These are phyloP conservation scores for Amyelois transitella DNA, from an alignment of 1,140 invertebrate genomes.

Conservation along the genomic window DNA sequence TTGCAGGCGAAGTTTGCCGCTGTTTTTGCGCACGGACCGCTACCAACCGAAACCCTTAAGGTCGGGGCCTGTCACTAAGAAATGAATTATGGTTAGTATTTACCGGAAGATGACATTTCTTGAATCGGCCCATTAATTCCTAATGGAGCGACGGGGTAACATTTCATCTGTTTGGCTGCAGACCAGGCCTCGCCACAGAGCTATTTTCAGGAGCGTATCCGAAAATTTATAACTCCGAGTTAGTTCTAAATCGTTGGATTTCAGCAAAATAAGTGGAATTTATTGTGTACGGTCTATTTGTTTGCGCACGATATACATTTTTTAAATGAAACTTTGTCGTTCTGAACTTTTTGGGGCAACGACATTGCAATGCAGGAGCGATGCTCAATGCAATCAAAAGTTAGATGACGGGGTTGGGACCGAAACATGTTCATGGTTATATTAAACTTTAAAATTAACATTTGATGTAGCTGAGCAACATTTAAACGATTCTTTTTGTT, in stretches of 20 bases:
- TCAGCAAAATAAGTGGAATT: conserved; percentile 56
- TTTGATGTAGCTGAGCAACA: conserved; percentile 1
- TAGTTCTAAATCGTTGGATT: conserved; percentile 64
- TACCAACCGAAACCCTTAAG: conserved; percentile 15
- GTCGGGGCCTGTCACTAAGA: conserved; percentile 33
- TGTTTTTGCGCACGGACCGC: conserved; percentile 28
- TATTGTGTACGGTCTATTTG: conserved; percentile 54
- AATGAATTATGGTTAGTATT: conserved; percentile 59
- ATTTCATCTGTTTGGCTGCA: conserved; percentile 67
- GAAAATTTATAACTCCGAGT: conserved; percentile 64
- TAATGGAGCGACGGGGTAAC: conserved; percentile 60
- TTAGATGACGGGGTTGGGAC: background rate
- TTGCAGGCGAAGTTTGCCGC: conserved; percentile 26
- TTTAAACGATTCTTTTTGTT: too few species aligned
- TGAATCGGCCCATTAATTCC: conserved; percentile 67
- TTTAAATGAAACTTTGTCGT: background rate
- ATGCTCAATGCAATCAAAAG: background rate
- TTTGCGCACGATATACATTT: background rate
- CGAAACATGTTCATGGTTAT: background rate
- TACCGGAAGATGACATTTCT: conserved; percentile 67
- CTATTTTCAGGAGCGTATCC: conserved; percentile 62
- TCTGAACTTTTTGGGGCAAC: background rate
- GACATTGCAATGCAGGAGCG: background rate
- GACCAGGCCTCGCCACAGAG: conserved; percentile 57
- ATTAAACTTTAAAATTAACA: background rate